These are phyloP conservation scores for Pantherophis alleghaniensis DNA, from an alignment of 2,797 vertebrate genomes.

Conservation along the genomic window DNA sequence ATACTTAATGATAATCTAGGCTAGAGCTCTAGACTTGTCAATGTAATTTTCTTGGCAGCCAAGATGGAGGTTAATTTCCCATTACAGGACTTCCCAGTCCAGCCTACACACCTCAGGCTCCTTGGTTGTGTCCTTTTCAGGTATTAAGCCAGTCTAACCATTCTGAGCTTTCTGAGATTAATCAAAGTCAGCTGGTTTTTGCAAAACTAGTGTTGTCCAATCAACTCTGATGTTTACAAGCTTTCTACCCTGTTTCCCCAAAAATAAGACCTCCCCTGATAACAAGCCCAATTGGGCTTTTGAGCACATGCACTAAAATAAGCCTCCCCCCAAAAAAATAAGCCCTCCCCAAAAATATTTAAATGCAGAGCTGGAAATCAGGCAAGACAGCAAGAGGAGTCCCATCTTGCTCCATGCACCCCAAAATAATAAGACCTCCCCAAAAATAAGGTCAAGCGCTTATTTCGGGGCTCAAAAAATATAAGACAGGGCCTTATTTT, in stretches of 20 bases:
- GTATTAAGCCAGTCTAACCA: neutral
- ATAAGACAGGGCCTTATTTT: no score
- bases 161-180: neutral
- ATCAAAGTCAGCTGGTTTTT: neutral
- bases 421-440: no score
- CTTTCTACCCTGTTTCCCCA: neutral
- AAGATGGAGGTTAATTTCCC: neutral
- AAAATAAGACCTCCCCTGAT: no score
- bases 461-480: no score
- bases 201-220: neutral
- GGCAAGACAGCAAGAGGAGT: no score
- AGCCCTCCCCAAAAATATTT: no score
- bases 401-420: no score
- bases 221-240: neutral
- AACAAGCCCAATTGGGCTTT: no score
- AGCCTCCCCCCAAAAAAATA: no score
- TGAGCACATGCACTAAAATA: no score
- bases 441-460: no score
- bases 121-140: neutral
- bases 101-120: neutral
- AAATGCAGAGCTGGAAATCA: no score
- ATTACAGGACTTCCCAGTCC: neutral
- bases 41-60: neutral
- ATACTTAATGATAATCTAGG: neutral
- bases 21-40: neutral